Evolutionary conservation across 2,888 invertebrate species (phyloP).

Genomic region (Microctonus hyperodae): DNA sequence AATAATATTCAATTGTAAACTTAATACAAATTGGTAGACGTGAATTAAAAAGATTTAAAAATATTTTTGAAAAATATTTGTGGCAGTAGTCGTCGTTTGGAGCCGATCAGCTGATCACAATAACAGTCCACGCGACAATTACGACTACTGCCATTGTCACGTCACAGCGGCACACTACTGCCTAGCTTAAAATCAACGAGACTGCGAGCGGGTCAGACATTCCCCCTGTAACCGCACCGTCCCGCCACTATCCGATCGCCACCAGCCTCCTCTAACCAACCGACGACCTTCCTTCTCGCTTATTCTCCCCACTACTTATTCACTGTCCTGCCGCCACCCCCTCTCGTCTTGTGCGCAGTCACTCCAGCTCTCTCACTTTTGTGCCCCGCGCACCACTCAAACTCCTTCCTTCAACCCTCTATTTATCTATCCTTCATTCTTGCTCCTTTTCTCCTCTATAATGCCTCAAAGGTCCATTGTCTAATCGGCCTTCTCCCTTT

Average conservation of each 20-base stretch:
- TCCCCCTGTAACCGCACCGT: slow-evolving; percentile 32
- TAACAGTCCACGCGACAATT: slow-evolving; percentile 46
- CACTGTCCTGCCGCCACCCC: slow-evolving; percentile 11
- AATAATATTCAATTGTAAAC: too few species aligned
- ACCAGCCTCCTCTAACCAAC: slow-evolving; percentile 10
- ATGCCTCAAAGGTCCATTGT: slow-evolving; percentile 3
- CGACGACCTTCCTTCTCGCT: slow-evolving; percentile 21
- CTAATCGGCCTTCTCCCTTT: slow-evolving; percentile 1
- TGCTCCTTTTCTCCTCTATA: slow-evolving; percentile 4
- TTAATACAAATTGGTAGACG: too few species aligned
- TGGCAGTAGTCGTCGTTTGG: slow-evolving; percentile 39
- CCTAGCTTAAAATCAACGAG: slow-evolving; percentile 47
- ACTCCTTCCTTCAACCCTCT: slow-evolving; percentile 1
- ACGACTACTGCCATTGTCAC: slow-evolving; percentile 54
- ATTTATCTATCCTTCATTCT: slow-evolving; percentile 1
- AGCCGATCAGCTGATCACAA: slow-evolving; percentile 55
- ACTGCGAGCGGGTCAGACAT: slow-evolving; percentile 45
- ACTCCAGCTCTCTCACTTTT: background rate
- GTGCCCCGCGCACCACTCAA: slow-evolving; percentile 6
- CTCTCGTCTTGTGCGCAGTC: slow-evolving; percentile 14
- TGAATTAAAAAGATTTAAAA: too few species aligned
- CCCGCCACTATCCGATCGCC: slow-evolving; percentile 35
- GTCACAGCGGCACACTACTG: slow-evolving; percentile 49
- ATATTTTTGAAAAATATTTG: too few species aligned
- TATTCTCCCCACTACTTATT: slow-evolving; percentile 27